A percentile compares a stretch with the other conserved stretches of the same genome.
Evolutionary conservation across 2,797 vertebrate genomes (phyloP).

Genomic region (Pitangus sulphuratus): DNA sequence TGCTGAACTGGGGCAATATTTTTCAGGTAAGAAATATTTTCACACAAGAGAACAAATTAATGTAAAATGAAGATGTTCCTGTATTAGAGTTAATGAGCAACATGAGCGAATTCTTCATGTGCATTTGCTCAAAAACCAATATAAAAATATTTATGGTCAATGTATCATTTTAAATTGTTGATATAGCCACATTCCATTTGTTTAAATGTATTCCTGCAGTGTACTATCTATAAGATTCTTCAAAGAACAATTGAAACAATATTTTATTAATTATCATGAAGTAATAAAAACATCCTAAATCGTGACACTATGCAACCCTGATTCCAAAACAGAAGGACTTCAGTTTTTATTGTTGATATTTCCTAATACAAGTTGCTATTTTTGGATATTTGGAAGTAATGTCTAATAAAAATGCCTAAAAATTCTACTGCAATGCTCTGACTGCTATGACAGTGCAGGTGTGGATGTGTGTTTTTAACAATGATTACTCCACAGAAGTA

Average conservation of each 20-base stretch:
- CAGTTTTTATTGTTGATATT: neutral
- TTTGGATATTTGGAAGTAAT: neutral
- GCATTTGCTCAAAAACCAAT: neutral
- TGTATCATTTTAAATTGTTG: neutral
- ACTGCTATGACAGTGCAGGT: neutral
- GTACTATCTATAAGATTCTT: neutral
- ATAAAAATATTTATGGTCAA: neutral
- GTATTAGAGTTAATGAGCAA: slow-evolving; percentile 8
- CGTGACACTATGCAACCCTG: neutral
- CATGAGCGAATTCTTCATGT: neutral
- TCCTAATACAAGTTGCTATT: neutral
- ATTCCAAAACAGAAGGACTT: neutral
- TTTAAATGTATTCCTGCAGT: neutral
- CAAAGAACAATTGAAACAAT: neutral
- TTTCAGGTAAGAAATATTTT: slow-evolving; percentile 10
- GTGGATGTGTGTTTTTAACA: neutral
- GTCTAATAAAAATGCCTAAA: neutral
- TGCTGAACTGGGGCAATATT: neutral
- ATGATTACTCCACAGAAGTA: neutral
- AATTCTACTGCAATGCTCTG: neutral
- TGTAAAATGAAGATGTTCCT: slow-evolving; percentile 24
- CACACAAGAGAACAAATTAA: neutral
- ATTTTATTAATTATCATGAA: neutral
- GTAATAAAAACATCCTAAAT: neutral
- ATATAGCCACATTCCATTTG: neutral